phyloP scores from a whole-genome alignment of 2,797 vertebrate species.

The Syndactyla subalaris region DNA sequence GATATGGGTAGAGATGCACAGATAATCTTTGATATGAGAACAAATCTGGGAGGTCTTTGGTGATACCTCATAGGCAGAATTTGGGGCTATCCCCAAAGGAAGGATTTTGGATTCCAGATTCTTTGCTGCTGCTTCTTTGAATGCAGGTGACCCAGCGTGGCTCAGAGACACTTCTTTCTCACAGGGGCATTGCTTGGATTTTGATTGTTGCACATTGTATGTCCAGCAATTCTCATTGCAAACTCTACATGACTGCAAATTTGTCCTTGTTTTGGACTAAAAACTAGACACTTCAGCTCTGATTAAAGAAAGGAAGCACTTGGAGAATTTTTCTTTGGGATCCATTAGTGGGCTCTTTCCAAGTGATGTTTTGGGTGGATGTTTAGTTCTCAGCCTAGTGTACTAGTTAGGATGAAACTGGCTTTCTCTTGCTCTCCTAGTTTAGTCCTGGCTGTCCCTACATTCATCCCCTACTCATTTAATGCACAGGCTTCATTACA shows the following conservation, averaged over 20 bases:
- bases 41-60: background rate
- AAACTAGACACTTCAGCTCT: background rate
- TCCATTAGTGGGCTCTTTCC: background rate
- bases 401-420: background rate
- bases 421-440: background rate
- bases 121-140: background rate
- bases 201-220: background rate
- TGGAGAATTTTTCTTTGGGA: background rate
- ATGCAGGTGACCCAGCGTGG: background rate
- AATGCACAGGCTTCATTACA: background rate
- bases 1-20: background rate
- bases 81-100: background rate
- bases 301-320: background rate
- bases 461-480: background rate
- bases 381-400: background rate
- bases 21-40: rapidly evolving
- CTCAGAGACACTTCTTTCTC: background rate
- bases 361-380: background rate
- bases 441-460: background rate
- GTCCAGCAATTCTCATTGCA: background rate
- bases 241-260: background rate
- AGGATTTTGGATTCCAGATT: background rate
- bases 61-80: background rate
- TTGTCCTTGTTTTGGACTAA: background rate
- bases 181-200: background rate